phyloP scores from a whole-genome alignment of 1,140 invertebrate genomes.

The Magallana gigas region DNA sequence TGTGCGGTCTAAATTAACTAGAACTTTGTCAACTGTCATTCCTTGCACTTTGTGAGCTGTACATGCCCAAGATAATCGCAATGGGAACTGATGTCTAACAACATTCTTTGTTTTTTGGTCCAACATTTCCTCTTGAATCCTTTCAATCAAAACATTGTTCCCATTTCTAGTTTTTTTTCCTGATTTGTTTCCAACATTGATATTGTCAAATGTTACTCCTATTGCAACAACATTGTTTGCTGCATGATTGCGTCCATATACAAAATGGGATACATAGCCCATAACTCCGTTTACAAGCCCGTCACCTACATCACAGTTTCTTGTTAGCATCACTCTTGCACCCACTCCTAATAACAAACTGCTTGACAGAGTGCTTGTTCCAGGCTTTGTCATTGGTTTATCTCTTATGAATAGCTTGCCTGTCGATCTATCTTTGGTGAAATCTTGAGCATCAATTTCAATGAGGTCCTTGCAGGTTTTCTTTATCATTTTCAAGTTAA shows the following conservation, averaged over 20 bases:
- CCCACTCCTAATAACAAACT: no score
- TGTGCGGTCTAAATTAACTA: constrained; percentile 22
- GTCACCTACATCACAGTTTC: no score
- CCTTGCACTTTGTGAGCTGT: constrained; percentile 48
- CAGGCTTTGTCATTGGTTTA: no score
- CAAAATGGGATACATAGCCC: no score
- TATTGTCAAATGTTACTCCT: constrained; percentile 2
- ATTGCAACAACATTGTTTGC: not conserved
- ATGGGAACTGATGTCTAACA: constrained; percentile 31
- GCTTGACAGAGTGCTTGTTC: no score
- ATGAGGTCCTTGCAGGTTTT: not conserved
- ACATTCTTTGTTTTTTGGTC: not conserved
- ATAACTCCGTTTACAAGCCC: no score
- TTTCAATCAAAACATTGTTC: constrained; percentile 7
- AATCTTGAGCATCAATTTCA: not conserved
- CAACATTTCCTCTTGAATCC: constrained; percentile 22
- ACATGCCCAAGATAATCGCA: constrained; percentile 41
- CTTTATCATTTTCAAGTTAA: not conserved
- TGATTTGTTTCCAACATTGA: not conserved
- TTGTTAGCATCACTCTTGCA: no score
- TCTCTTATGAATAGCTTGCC: no score
- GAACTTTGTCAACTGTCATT: constrained; percentile 43
- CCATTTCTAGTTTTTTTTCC: not conserved
- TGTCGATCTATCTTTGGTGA: no score
- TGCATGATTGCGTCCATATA: no score